Percentiles rank a stretch among this genome's conserved stretches.
Conservation (phyloP, 2,888 invertebrate genomes). For the Peribatodes rhomboidaria region DNA sequence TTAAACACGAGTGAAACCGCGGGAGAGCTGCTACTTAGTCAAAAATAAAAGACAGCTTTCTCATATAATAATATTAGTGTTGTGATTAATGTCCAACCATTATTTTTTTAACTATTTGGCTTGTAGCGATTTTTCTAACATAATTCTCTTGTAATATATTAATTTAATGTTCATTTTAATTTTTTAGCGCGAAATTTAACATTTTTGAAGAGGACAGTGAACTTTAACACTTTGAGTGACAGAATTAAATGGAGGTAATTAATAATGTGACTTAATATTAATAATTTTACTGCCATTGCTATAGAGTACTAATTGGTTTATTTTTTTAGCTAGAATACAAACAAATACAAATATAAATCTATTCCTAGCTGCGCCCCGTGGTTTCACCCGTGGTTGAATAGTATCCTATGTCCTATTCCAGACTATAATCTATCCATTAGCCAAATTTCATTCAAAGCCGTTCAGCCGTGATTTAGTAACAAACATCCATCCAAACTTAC, state of each 20-base stretch:
- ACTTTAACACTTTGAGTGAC: neutral
- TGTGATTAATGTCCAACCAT: conserved; percentile 23
- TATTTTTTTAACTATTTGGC: conserved; percentile 25
- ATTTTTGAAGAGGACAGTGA: conserved; percentile 16
- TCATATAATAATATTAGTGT: neutral
- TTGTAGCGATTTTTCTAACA: conserved; percentile 32
- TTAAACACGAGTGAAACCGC: no score
- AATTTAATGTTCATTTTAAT: conserved; percentile 17
- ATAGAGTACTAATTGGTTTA: no score
- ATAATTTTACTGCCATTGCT: neutral
- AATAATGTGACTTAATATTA: neutral
- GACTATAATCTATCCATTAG: no score
- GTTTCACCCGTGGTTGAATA: no score
- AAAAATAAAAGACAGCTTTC: neutral
- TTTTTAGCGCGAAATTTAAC: conserved; percentile 32
- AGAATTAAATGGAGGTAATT: neutral
- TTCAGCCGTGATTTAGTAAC: no score
- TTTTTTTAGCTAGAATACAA: no score
- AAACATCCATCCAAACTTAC: no score
- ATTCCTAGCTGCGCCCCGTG: no score
- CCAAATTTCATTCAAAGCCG: no score
- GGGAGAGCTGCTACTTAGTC: no score
- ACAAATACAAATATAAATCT: no score
- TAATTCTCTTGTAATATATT: conserved; percentile 15
- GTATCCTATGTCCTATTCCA: no score